Evolutionary conservation across 2,113 vertebrate genomes (phyloP).

Genomic region (Dipodomys merriami): DNA sequence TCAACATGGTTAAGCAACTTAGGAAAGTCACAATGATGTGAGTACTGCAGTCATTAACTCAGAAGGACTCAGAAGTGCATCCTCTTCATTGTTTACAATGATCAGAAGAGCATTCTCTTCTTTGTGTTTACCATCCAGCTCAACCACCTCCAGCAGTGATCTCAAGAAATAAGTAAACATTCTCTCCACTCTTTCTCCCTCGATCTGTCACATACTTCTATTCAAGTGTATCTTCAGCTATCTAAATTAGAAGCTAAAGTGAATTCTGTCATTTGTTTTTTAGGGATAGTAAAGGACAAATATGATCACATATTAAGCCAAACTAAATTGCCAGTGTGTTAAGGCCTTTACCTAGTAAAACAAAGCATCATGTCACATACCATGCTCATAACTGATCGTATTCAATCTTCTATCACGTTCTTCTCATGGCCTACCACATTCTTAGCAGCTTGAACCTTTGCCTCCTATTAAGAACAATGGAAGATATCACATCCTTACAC

Average conservation of each 20-base stretch:
- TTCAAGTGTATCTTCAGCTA: not conserved
- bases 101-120: not conserved
- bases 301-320: not conserved
- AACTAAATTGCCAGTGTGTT: not conserved
- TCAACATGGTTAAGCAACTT: not conserved
- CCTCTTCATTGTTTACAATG: not conserved
- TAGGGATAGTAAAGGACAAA: not conserved
- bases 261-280: not conserved
- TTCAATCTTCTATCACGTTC: too few species aligned
- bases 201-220: not conserved
- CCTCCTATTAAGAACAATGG: too few species aligned
- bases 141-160: not conserved
- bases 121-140: not conserved
- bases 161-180: not conserved
- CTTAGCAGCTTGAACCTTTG: too few species aligned
- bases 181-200: not conserved
- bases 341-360: not conserved
- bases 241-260: not conserved
- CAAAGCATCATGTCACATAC: too few species aligned
- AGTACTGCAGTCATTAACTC: not conserved
- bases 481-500: too few species aligned
- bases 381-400: too few species aligned
- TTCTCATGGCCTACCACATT: too few species aligned
- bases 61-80: not conserved
- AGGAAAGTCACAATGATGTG: not conserved